A percentile compares a stretch with the other conserved stretches of the same genome.
Evolutionary conservation across 1,140 invertebrate genomes (phyloP).

Genomic region (Metaphire vulgaris): DNA sequence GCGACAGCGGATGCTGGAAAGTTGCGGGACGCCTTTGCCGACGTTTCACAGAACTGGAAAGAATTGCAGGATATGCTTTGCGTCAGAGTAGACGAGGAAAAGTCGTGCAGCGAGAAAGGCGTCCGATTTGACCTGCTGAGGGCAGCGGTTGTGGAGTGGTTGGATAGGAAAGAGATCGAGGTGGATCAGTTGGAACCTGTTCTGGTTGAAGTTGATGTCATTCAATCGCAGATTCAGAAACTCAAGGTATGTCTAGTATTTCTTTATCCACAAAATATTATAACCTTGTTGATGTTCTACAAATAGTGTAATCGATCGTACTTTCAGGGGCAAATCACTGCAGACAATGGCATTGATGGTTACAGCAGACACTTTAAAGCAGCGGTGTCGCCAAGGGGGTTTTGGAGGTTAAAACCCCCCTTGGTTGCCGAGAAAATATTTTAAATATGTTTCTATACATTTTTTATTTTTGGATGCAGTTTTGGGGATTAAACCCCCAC

Average conservation of each 20-base stretch:
- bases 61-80: conserved; percentile 63
- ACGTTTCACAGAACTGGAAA: conserved; percentile 78
- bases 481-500: too few relatives aligned
- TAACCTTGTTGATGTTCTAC: not conserved
- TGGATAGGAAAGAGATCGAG: conserved; percentile 69
- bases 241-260: conserved; percentile 58
- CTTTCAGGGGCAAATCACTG: too few relatives aligned
- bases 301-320: not conserved
- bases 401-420: too few relatives aligned
- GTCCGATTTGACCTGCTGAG: conserved; percentile 75
- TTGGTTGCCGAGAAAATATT: too few relatives aligned
- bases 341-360: too few relatives aligned
- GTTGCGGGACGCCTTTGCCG: conserved; percentile 66
- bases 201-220: conserved; percentile 75
- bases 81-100: conserved; percentile 73
- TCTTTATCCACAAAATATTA: not conserved
- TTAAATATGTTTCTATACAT: too few relatives aligned
- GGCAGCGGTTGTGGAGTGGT: conserved; percentile 77
- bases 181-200: conserved; percentile 67
- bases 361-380: too few relatives aligned
- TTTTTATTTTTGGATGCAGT: too few relatives aligned
- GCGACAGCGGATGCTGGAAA: conserved; percentile 63
- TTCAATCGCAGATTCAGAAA: conserved; percentile 76
- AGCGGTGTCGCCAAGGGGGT: too few relatives aligned
- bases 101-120: conserved; percentile 72